Base-by-base conservation (phyloP, 1,140 invertebrate species). In the Gerris buenoi region DNA sequence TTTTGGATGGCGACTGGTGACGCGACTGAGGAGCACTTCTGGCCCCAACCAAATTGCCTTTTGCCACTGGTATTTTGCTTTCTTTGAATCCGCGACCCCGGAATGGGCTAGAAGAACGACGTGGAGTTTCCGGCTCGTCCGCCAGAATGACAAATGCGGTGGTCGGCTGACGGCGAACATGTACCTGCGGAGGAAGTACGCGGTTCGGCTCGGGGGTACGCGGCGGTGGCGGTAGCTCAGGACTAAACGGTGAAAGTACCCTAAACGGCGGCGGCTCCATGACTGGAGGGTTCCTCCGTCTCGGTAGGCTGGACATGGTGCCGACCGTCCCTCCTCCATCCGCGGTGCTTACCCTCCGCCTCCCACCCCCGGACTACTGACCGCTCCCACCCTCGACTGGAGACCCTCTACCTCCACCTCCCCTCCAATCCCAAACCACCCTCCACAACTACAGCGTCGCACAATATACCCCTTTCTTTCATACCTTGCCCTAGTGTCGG, bases 331-430 rank as follows among this genome's bases (percentile, higher is more conserved):
- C 58, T 25, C 23, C 58, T 25, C 58, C 15, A 25, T 25, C 5
- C 58, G 15, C 58, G 15, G 58, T 60, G 58, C 58, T 60, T 25
- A 25, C 58, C 58, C 3, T 15, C 58, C 58, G 23, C 58, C 58
- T 60, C 58, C 58, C 58, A 60, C 58, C 58, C 58, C 58, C 58
- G 23, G 33, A 46, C 33, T 60, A 60, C 58, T 60, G 58, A 60
- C 58, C 58, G 58, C 22, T 46, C 33, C 33, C 33, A 46, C 58
- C 58, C 58, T 60, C 58, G 3, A 60, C 58, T 22, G 5, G 10
- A 10, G 22, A 5, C 58, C 58, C 58, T 5, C 58, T 25, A 25
- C 58, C 58, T 25, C 22, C 5, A 25, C 46, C 46, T 56, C 10
- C 46, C 46, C 46, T 56, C 10, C n/a, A n/a, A 56, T 22, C 58